Percentiles rank a stretch among this genome's conserved stretches.
Conservation (phyloP, 2,113 vertebrate genomes). For the Nycticebus coucang region DNA sequence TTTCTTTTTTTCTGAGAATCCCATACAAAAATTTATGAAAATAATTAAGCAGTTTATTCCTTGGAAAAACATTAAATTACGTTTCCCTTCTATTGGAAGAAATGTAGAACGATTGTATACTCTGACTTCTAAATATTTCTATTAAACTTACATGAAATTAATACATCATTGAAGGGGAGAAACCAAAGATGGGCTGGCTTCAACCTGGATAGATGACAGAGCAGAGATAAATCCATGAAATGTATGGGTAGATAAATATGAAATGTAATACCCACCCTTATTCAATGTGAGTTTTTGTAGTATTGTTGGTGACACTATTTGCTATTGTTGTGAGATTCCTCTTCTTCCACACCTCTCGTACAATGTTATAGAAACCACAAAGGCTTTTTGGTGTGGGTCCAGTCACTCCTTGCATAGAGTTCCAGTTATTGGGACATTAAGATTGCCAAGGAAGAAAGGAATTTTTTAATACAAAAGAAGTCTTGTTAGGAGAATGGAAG, state of each 20-base stretch:
- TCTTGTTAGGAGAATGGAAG: no score
- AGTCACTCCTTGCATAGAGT: no score
- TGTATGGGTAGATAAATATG: slow-evolving; percentile 22
- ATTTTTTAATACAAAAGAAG: no score
- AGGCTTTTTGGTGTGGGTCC: no score
- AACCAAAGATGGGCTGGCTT: not conserved
- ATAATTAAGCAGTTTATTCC: not conserved
- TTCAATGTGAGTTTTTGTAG: not conserved
- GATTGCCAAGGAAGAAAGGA: no score
- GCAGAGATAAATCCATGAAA: not conserved
- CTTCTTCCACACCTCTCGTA: not conserved
- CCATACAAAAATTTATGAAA: not conserved
- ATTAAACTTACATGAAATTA: slow-evolving; percentile 48
- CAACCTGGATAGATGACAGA: not conserved
- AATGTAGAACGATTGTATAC: not conserved
- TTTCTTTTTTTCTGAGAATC: slow-evolving; percentile 25
- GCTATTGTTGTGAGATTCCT: not conserved
- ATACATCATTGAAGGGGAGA: slow-evolving; percentile 43
- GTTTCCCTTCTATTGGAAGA: not conserved
- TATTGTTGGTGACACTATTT: not conserved
- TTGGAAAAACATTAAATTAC: slow-evolving; percentile 31
- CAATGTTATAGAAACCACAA: no score
- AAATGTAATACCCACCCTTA: not conserved
- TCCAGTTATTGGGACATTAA: no score
- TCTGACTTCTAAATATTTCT: slow-evolving; percentile 13